Percentiles rank a stretch among this genome's conserved stretches.
phyloP scores from a whole-genome alignment of 2,888 invertebrate species.

The Byasa hedistus region DNA sequence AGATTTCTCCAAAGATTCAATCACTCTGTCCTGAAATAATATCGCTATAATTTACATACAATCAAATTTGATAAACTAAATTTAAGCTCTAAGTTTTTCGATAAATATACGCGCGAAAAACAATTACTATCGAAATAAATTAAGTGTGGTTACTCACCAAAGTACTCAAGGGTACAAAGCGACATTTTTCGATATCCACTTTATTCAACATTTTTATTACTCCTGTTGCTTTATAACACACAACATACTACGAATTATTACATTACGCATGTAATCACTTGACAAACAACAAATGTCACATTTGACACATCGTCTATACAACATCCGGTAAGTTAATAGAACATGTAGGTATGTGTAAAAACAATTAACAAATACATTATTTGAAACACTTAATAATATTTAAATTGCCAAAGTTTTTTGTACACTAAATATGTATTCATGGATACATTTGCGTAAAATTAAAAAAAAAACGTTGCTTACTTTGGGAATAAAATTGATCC shows the following conservation, averaged over 20 bases:
- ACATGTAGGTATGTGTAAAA: no score
- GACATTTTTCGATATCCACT: slow-evolving; percentile 44
- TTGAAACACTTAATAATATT: no score
- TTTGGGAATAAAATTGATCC: no score
- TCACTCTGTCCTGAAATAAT: slow-evolving; percentile 49
- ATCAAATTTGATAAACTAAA: no score
- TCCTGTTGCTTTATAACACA: not conserved
- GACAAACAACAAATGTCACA: not conserved
- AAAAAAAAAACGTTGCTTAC: no score
- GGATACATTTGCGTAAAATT: no score
- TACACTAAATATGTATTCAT: no score
- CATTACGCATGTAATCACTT: not conserved
- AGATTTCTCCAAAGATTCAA: slow-evolving; percentile 43
- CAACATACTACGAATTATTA: not conserved
- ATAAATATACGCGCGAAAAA: no score
- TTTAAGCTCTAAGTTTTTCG: no score
- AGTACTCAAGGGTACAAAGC: slow-evolving; percentile 52
- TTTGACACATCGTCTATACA: not conserved
- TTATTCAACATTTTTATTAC: slow-evolving; percentile 32
- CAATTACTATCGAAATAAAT: not conserved
- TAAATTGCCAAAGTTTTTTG: no score
- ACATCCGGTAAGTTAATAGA: no score
- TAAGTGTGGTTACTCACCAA: slow-evolving; percentile 52
- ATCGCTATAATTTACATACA: not conserved
- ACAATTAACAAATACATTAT: no score